Base-by-base conservation (phyloP, 1,140 invertebrate species). In the Drosophila littoralis region DNA sequence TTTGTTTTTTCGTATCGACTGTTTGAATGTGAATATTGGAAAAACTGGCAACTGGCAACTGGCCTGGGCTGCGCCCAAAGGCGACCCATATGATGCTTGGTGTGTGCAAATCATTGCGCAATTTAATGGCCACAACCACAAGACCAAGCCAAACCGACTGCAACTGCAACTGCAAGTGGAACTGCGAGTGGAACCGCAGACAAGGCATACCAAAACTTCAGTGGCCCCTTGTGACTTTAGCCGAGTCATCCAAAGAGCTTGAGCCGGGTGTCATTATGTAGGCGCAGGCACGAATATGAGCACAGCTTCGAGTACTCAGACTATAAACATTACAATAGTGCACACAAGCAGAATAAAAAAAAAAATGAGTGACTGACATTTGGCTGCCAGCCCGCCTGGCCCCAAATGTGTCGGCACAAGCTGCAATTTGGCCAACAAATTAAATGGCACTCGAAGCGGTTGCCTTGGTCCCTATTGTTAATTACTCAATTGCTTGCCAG, bases 91-190 rank as follows among this genome's bases (percentile, higher is more conserved):
- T 42, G 54, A 28, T 3, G 64, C 17, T 35, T 61, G 42, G 66
- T 84, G 68, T 86, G 79, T 71, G 81, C 81, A 84, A 77, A 75
- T 75, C 71, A 86, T 86, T 86, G 76, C 79, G 82, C 76, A 88
- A 86, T 88, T 88, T 82, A 86, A 86, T 83, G 83, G 77, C 77
- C 80, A 69, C 65, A 69, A 57, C 59, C 78, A 72, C 43, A 70
- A 65, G 52, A 68, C 52, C 38, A 61, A 57, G 32, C 46, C 66
- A 66, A 59, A 55, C 36, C 42, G 42, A 61, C 63, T 32, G 12
- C 45, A 33, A 48, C 64, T 35, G 6, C 50, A 40, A 22, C 32
- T 36, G 9, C 33, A n/a, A 17, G 28, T 17, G 38, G n/a, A 59
- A 17, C 33, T 32, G 50, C 52, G 22, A 22, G 22, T 38, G 28